These are phyloP conservation scores for Lerista edwardsae DNA, from an alignment of 2,797 vertebrate species.

Conservation along the genomic window DNA sequence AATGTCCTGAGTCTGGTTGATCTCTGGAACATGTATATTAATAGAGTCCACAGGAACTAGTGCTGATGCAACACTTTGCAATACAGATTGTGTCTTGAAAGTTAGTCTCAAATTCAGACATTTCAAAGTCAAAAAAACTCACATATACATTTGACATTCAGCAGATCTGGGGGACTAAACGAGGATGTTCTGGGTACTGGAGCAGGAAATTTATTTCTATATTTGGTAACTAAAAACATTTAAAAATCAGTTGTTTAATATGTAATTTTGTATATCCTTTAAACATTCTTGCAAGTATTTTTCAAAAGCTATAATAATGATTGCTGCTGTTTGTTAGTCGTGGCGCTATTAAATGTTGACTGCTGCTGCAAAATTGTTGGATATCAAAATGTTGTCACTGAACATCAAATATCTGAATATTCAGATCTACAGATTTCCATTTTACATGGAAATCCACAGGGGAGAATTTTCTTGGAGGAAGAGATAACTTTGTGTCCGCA, in stretches of 20 bases:
- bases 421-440: background rate
- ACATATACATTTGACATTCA: background rate
- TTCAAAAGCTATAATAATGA: no score
- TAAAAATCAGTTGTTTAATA: no score
- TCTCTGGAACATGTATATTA: background rate
- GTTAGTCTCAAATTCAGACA: background rate
- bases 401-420: background rate
- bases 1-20: no score
- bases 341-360: background rate
- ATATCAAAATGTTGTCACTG: background rate
- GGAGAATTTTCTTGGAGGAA: background rate
- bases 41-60: background rate
- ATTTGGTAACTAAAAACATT: no score
- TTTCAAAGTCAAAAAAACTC: background rate
- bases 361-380: background rate
- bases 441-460: background rate
- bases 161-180: no score
- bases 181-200: no score
- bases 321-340: no score
- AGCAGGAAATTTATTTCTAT: no score
- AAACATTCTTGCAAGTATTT: no score
- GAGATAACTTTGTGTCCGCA: background rate
- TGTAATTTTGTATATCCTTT: no score
- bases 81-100: background rate
- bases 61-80: background rate